These are phyloP conservation scores for Bos taurus DNA, from an alignment of 2,113 vertebrate species.

Conservation along the genomic window DNA sequence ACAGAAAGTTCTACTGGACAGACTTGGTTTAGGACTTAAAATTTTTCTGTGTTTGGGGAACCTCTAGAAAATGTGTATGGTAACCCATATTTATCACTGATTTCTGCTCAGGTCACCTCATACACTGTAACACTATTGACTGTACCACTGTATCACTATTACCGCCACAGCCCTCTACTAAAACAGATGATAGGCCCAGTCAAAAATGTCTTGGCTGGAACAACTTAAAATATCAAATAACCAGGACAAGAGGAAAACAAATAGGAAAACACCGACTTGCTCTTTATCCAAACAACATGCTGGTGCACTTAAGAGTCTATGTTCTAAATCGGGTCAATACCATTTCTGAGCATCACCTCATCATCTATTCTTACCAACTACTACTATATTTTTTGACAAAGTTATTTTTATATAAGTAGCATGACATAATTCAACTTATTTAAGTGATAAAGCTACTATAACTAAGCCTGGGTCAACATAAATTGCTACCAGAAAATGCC, in stretches of 20 bases:
- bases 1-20: not conserved
- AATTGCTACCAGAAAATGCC: conserved; percentile 31
- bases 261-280: conserved; percentile 65
- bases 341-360: conserved; percentile 60
- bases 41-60: conserved; percentile 22
- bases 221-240: conserved; percentile 43
- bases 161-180: conserved; percentile 14
- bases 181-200: not conserved
- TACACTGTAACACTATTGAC: not conserved
- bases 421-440: conserved; percentile 70
- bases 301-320: conserved; percentile 63
- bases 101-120: not conserved
- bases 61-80: not conserved
- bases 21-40: not conserved
- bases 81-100: not conserved
- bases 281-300: conserved; percentile 71
- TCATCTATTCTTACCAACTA: conserved; percentile 70
- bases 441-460: conserved; percentile 59
- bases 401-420: conserved; percentile 72
- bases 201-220: conserved; percentile 46
- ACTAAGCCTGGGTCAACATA: conserved; percentile 46
- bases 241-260: conserved; percentile 65
- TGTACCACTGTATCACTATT: not conserved
- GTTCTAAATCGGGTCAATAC: conserved; percentile 56
- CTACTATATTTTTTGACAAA: conserved; percentile 54